Conservation (phyloP, 2,797 vertebrate species). For the Benthosema pterotum region DNA sequence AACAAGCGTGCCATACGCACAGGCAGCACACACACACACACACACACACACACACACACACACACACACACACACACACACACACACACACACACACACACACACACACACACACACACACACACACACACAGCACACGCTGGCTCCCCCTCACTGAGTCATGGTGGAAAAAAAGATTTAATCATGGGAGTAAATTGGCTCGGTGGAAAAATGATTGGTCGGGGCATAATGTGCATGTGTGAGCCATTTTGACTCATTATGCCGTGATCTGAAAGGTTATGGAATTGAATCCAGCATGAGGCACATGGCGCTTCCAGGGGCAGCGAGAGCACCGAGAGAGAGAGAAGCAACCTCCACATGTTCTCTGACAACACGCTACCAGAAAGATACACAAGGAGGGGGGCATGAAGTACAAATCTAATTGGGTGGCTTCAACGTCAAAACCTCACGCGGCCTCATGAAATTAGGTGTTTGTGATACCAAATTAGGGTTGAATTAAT, state of each 20-base stretch:
- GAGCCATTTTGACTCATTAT: conserved; percentile 80
- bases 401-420: conserved; percentile 41
- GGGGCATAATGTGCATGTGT: conserved; percentile 76
- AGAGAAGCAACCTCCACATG: conserved; percentile 62
- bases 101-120: neutral
- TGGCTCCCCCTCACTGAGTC: conserved; percentile 65
- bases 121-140: neutral
- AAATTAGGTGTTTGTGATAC: conserved; percentile 73
- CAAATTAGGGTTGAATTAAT: conserved; percentile 66
- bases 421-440: conserved; percentile 64
- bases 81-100: neutral
- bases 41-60: conserved; percentile 6
- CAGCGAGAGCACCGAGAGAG: conserved; percentile 38
- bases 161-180: conserved; percentile 70
- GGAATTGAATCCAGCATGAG: conserved; percentile 76
- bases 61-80: neutral
- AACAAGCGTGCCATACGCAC: neutral
- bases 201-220: conserved; percentile 64
- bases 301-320: conserved; percentile 64
- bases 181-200: conserved; percentile 70
- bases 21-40: neutral
- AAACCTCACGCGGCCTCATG: conserved; percentile 60
- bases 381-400: conserved; percentile 30
- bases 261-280: conserved; percentile 75
- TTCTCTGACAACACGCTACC: conserved; percentile 56